A percentile compares a stretch with the other conserved stretches of the same genome.
Conservation (phyloP, 1,140 invertebrate genomes). For the Akabosia matsudoensis region DNA sequence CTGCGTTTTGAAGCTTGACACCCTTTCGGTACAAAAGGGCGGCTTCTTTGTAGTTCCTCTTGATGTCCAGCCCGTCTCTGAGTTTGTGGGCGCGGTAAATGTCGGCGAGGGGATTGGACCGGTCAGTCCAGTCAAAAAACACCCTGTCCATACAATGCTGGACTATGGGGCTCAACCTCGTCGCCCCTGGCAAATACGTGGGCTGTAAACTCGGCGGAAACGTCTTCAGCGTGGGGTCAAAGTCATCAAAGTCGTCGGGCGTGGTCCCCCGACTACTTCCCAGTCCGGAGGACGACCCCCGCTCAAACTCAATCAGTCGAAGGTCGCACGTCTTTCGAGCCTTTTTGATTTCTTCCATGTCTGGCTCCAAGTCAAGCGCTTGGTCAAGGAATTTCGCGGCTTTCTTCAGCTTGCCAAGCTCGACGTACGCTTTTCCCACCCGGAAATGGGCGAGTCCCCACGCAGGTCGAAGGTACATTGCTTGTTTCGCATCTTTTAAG, state of each 20-base stretch:
- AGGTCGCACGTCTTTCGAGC: constrained; percentile 23
- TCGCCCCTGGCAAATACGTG: constrained; percentile 22
- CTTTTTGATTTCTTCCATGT: constrained; percentile 29
- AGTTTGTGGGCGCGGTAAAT: constrained; percentile 28
- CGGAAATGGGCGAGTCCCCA: constrained; percentile 33
- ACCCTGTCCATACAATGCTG: constrained; percentile 26
- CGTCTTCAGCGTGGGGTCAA: constrained; percentile 27
- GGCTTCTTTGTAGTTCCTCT: constrained; percentile 32
- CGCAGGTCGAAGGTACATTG: constrained; percentile 22
- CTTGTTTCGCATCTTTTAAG: constrained; percentile 36
- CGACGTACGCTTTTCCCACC: constrained; percentile 34
- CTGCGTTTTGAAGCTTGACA: constrained; percentile 26
- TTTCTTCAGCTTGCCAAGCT: constrained; percentile 34
- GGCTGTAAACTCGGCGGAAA: constrained; percentile 10
- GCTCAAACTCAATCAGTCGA: constrained; percentile 10
- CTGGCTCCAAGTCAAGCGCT: constrained; percentile 32
- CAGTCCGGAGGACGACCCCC: background rate
- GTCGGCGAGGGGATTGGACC: constrained; percentile 15
- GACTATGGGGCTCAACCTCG: background rate
- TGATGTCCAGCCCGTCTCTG: constrained; percentile 27
- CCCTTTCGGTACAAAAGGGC: constrained; percentile 32
- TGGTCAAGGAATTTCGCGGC: constrained; percentile 33
- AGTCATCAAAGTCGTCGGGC: constrained; percentile 20
- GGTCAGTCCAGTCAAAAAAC: constrained; percentile 14
- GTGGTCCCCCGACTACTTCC: background rate